Evolutionary conservation across 1,140 invertebrate genomes (phyloP).

Genomic region (Drosophila auraria): DNA sequence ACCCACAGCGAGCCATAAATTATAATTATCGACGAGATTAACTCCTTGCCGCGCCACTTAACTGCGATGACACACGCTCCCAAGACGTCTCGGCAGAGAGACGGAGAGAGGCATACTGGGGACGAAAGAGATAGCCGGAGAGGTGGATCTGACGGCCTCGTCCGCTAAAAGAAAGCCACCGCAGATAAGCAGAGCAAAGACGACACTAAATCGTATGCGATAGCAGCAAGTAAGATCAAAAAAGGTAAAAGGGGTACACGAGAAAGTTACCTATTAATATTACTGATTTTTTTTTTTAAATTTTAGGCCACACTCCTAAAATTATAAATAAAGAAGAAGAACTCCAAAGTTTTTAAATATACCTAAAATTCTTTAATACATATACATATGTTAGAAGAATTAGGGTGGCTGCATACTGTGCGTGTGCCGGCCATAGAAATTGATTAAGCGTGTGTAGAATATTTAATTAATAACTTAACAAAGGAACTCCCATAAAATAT

Average conservation of each 20-base stretch:
- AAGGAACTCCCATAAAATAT: too few species aligned
- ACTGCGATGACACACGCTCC: constrained; percentile 78
- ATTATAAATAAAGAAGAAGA: too few species aligned
- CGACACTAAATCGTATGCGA: constrained; percentile 77
- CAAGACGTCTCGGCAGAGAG: constrained; percentile 19
- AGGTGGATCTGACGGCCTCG: constrained; percentile 35
- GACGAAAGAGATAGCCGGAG: neutral
- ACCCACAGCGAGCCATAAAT: constrained; percentile 79
- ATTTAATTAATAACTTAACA: too few species aligned
- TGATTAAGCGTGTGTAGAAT: too few species aligned
- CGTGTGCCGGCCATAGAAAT: too few species aligned
- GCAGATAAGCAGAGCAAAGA: constrained; percentile 76
- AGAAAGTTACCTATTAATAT: constrained; percentile 11
- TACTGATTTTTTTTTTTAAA: too few species aligned
- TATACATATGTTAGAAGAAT: too few species aligned
- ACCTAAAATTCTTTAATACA: too few species aligned
- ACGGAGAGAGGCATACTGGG: neutral
- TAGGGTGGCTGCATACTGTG: too few species aligned
- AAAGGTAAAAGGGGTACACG: constrained; percentile 4
- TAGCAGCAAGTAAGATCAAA: constrained; percentile 45
- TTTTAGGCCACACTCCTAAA: too few species aligned
- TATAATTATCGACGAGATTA: constrained; percentile 82
- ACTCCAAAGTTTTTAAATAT: too few species aligned
- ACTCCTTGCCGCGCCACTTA: constrained; percentile 80
- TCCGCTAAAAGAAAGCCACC: constrained; percentile 67